Evolutionary conservation across 2,113 vertebrate species (phyloP).

Genomic region (Stictonetta naevosa): DNA sequence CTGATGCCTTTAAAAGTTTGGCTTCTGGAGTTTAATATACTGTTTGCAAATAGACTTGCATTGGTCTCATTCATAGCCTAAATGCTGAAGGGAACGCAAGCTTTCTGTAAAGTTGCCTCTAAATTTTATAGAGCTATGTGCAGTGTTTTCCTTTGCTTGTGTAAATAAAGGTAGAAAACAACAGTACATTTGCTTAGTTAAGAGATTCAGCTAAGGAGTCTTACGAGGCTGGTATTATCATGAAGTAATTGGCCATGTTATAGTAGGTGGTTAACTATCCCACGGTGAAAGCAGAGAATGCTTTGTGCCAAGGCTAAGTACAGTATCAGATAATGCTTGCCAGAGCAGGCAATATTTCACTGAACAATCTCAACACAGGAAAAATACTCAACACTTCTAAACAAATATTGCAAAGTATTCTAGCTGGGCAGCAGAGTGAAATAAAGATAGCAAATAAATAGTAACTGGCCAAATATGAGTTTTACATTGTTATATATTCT

Average conservation of each 20-base stretch:
- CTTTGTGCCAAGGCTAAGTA: neutral
- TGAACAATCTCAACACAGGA: neutral
- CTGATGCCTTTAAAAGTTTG: constrained; percentile 77
- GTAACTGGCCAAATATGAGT: neutral
- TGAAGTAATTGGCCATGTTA: neutral
- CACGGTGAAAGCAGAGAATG: neutral
- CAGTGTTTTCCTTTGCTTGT: constrained; percentile 59
- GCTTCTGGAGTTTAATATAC: constrained; percentile 84
- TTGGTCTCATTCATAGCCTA: constrained; percentile 72
- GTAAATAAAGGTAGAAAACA: constrained; percentile 64
- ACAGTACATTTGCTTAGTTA: neutral
- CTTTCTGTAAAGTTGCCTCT: constrained; percentile 67
- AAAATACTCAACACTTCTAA: neutral
- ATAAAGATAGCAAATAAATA: neutral
- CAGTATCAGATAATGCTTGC: neutral
- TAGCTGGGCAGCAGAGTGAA: neutral
- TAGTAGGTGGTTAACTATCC: neutral
- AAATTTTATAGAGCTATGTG: constrained; percentile 61
- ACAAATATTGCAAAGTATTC: neutral
- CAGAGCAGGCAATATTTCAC: neutral
- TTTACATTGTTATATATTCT: neutral
- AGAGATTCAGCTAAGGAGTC: neutral
- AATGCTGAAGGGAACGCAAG: constrained; percentile 58
- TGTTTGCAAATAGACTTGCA: constrained; percentile 81
- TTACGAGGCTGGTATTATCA: constrained; percentile 1